A percentile compares a stretch with the other conserved stretches of the same genome.
Evolutionary conservation across 2,888 invertebrate genomes (phyloP).

Genomic region (Sphaerophoria rueppellii): DNA sequence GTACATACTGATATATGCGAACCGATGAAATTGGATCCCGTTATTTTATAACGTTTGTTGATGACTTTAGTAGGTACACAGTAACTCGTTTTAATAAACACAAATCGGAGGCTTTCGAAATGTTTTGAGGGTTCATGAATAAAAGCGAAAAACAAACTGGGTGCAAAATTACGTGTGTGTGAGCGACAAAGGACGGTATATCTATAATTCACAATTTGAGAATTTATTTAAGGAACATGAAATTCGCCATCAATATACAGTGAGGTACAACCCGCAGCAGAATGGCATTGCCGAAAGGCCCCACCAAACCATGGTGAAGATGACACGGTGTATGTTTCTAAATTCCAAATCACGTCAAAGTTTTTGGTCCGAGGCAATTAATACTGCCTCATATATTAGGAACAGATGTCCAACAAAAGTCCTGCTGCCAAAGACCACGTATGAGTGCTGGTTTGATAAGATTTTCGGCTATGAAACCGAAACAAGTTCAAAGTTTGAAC

Average conservation of each 20-base stretch:
- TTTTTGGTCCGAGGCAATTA: slow-evolving; percentile 14
- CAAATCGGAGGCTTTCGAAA: slow-evolving; percentile 54
- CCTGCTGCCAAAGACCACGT: not conserved
- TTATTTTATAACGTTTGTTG: slow-evolving; percentile 55
- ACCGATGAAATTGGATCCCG: slow-evolving; percentile 57
- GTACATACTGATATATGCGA: slow-evolving; percentile 68
- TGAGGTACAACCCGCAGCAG: slow-evolving; percentile 6
- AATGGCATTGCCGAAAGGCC: slow-evolving; percentile 9
- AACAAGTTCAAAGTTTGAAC: not conserved
- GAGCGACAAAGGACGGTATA: slow-evolving; percentile 39
- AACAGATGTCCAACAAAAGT: too few relatives aligned
- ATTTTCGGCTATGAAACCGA: not conserved
- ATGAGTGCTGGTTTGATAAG: slow-evolving; percentile 24
- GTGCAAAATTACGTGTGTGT: slow-evolving; percentile 29
- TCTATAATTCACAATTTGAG: slow-evolving; percentile 25
- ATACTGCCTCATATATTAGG: not conserved
- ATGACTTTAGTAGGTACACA: slow-evolving; percentile 40
- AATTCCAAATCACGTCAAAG: slow-evolving; percentile 1
- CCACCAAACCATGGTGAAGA: not conserved
- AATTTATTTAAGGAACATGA: slow-evolving; percentile 13
- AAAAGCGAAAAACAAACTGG: slow-evolving; percentile 5
- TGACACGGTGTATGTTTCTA: slow-evolving; percentile 5
- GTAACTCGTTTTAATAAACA: slow-evolving; percentile 47
- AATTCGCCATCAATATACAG: slow-evolving; percentile 5
- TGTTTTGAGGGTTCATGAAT: slow-evolving; percentile 40